Evolutionary conservation across 2,888 invertebrate genomes (phyloP), one percentile per base, ranked within the genome.

Genomic region (Steinernema hermaphroditum): DNA sequence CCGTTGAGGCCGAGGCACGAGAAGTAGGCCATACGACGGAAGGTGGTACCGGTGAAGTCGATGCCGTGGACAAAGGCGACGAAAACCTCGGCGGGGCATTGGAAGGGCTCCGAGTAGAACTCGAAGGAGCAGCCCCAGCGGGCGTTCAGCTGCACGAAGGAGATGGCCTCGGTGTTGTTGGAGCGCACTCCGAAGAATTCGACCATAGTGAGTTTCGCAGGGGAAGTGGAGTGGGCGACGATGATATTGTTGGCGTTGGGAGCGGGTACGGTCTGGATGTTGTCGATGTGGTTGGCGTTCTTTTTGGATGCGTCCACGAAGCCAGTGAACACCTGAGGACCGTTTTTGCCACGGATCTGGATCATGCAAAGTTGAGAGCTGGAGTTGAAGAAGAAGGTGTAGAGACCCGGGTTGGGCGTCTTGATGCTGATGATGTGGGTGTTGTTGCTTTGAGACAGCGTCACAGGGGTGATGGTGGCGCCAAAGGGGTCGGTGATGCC

Each of bases 31-130:
- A 78, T 75, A 46, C 80, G 72, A 46, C 76, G 72, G 76, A 81
- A 81, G 54, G 77, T 75, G 46, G 76, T 74, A 29, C 78, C 76
- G n/a, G 32, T 68, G 50, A 77, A 76, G 54, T 80, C 80, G 54
- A 76, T 74, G 70, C 81, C 81, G 73, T 79, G 78, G 34, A 81
- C 72, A 37, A 16, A 44, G 43, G 72, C 68, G 44, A 68, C 12
- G 62, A 72, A 74, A 37, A 50, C 68, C n/a, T 27, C 32, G 32
- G 43, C 27, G n/a, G 77, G 74, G 69, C 82, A 82, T 29, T 70
- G 76, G 72, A 82, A 79, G 54, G 77, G 74, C 69, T 82, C 81
- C 0, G 82, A 81, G 70, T 77, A 78, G 75, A 77, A 82, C 72
- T 81, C 77, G 72, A 76, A 82, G 37, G 75, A 73, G 72, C 81